Conservation (phyloP, 2,797 vertebrate genomes). For the Meda fulgida region DNA sequence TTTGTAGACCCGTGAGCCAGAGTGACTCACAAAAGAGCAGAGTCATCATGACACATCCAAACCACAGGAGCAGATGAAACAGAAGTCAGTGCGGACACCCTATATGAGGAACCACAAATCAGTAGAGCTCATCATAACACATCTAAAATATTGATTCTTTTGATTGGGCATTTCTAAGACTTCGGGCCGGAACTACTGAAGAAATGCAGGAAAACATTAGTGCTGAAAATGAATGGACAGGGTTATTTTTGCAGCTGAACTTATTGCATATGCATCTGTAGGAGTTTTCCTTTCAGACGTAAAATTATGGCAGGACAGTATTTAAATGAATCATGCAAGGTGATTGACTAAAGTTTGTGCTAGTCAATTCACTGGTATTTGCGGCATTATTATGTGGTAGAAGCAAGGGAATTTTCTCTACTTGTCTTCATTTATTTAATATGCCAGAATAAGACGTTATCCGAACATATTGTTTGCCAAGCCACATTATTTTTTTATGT, state of each 20-base stretch:
- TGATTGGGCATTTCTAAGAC: background rate
- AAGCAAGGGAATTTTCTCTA: no score
- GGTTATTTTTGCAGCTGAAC: no score
- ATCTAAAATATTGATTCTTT: background rate
- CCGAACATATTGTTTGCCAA: no score
- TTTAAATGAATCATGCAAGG: background rate
- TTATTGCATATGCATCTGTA: background rate
- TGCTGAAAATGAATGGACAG: no score
- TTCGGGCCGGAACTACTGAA: background rate
- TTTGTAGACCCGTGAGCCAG: constrained; percentile 36
- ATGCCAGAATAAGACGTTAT: no score
- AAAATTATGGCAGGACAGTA: no score
- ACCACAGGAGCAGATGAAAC: background rate
- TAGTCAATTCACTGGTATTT: background rate
- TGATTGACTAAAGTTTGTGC: background rate
- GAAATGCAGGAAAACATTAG: background rate
- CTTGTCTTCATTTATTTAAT: background rate
- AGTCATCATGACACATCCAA: constrained; percentile 8
- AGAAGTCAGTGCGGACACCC: background rate
- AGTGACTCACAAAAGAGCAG: constrained; percentile 27
- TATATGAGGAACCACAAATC: background rate
- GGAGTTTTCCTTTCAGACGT: no score
- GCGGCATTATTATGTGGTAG: background rate
- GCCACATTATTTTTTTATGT: no score
- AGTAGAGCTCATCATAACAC: background rate